phyloP scores from a whole-genome alignment of 2,888 invertebrate genomes.

The Parasteatoda lunata region DNA sequence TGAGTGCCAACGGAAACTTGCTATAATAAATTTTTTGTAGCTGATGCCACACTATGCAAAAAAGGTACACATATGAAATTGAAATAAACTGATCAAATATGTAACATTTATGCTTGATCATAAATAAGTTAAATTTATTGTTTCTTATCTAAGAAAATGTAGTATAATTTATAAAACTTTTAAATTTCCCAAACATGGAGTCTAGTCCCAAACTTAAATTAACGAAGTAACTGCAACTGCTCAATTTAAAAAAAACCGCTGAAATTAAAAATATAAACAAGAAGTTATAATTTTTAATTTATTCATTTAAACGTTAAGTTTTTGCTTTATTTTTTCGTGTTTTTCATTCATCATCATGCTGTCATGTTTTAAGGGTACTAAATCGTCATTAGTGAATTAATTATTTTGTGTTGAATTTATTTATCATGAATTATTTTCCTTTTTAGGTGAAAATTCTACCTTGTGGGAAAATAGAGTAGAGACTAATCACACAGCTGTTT shows the following conservation, averaged over 20 bases:
- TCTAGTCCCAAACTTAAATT: no score
- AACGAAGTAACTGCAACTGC: conserved; percentile 17
- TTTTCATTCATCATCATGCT: conserved; percentile 26
- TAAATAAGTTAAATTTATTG: no score
- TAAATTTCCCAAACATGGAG: no score
- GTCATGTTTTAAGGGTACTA: conserved; percentile 61
- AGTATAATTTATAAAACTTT: no score
- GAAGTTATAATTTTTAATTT: conserved; percentile 8
- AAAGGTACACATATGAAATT: no score
- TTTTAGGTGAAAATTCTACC: conserved; percentile 40
- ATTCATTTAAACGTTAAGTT: conserved; percentile 15
- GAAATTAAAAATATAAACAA: conserved; percentile 15
- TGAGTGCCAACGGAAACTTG: no score
- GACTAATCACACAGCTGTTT: conserved; percentile 30
- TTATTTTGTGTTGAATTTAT: not conserved
- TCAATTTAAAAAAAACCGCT: conserved; percentile 26
- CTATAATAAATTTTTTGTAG: no score
- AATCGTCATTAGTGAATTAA: not conserved
- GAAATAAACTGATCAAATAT: no score
- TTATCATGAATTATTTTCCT: not conserved
- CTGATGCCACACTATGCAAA: no score
- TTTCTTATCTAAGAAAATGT: no score
- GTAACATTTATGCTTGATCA: no score
- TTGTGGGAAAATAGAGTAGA: conserved; percentile 28
- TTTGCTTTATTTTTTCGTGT: conserved; percentile 11